Base-by-base conservation (phyloP, 23 tunicate species). In the Halocynthia roretzi region DNA sequence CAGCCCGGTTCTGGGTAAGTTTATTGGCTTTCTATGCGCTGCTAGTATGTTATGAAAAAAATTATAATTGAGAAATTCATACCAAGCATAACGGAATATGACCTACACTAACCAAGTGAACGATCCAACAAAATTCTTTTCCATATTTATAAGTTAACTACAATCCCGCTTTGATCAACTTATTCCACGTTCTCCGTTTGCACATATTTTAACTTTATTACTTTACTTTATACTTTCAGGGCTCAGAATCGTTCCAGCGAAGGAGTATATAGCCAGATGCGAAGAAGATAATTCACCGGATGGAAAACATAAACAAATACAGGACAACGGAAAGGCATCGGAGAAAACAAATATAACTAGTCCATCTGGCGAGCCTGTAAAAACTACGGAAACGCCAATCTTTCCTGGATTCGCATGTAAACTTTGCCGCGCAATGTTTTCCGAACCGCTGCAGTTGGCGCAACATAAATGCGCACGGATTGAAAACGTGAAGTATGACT, bases 391-490 rank as follows among this genome's bases (percentile, higher is more conserved):
- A 11, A 20, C 17, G 10, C 9, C 70, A 65, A 65, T 15, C 48
- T 5, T 20, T 15, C 5, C 70, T 17, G 52, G 56, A 15, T 85
- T 85, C 50, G 31, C 76, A 14, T 89, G 96, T 67, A 80, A 83
- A 17, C 85, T 89, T 40, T 89, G 96, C 61, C 61, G 22, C 12
- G 56, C 74, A 73, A 10, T 75, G 19, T 80, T 85, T 76, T 50
- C 60, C 51, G 81, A 89, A 44, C 84, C 87, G 10, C 12, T 83
- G 40, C 50, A 83, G 44, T 61, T 89, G 2, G 96, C 96, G 7
- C 65, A 66, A 12, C 96, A 89, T 62, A 80, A 80, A 75, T 89
- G 96, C 50, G 74, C 57, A 8, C 71, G 96, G 52, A 83, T 89
- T 54, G 82, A 80, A 14, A 89, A 89, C 71, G 85, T 85, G 1